Evolutionary conservation across 2,113 vertebrate species (phyloP), one percentile per base, ranked within the genome.

Genomic region (Pampusana beccarii): DNA sequence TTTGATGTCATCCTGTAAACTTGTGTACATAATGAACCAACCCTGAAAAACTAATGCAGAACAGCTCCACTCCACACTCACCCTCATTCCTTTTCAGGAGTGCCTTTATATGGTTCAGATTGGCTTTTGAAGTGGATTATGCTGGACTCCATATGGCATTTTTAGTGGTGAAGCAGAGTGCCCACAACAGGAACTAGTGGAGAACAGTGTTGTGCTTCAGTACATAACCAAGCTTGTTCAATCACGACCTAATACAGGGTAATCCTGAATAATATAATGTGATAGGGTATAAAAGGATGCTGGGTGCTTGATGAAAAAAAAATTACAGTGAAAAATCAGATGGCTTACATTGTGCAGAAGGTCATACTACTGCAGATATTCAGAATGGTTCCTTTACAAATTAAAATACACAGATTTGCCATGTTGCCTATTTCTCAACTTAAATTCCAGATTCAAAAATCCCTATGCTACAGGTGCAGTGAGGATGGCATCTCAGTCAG

Each of bases 41-140:
- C 21, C 61, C 60, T 75, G 48, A 85, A 85, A 84, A 94, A 77
- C 25, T 44, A 69, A 72, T 17, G 26, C 38, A 73, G 54, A 85
- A 65, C 31, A 90, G 61, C 58, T 80, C 66, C 29, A 24, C 54
- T 87, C 40, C 25, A 38, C 31, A 19, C 6, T 78, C 53, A 70
- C 20, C 40, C 40, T 88, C 40, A n/a, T 62, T 78, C 34, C 48
- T 71, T 89, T 88, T 44, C 60, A 94, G 65, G 38, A 81, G 12
- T 46, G 53, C 21, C 60, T 87, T 86, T 65, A n/a, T 70, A 87
- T 9, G 40, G 34, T 9, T 80, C 51, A 91, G 36, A 15, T 91
- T 61, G 72, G 64, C 64, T 89, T 91, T 61, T 65, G 50, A 85
- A 85, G 61, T 33, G 61, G 84, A 87, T 89, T 95, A 79, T 87